Evolutionary conservation across 2,888 invertebrate species (phyloP), one percentile per base, ranked within the genome.

Genomic region (Luffia ferchaultella): DNA sequence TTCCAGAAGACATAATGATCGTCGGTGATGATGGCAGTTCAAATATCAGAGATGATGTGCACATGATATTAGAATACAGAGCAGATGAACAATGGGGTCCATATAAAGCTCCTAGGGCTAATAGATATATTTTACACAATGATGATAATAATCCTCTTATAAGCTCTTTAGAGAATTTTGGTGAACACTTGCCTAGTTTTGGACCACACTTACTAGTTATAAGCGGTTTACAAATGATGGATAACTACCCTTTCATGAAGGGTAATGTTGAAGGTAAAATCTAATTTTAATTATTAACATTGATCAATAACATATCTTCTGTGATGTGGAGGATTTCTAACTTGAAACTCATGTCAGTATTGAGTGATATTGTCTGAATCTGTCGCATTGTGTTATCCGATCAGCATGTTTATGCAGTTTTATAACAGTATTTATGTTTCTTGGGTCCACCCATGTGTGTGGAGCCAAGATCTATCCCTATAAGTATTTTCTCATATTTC

Each of bases 201-300:
- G 79, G 86, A 45, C 92, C 94, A 1, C 85, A 91, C 63, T 76
- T 95, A 55, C 78, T 94, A 58, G 91, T 95, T 55, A 86, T 95
- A 50, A 92, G 93, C 62, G 95, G 94, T 7, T 76, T 95, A 46
- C 95, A 95, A 68, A 93, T 94, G 92, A 92, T 95, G 93, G 94
- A 95, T 63, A 93, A 91, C 68, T 93, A 89, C 68, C 91, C 91
- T 1, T 90, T 90, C 60, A 74, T 80, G 57, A 70, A 82, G 67
- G 88, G 88, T 85, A 70, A 69, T 60, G 70, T 67, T 47, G 68
- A 58, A 73, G 82, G 79, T 73, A 61, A 56, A 30, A n/a, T n/a
- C n/a, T n/a, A n/a, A n/a, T n/a, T n/a, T n/a, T n/a, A n/a, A n/a
- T n/a, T n/a, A n/a, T n/a, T n/a, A n/a, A n/a, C n/a, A n/a, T n/a